Conservation (phyloP, 1,140 invertebrate species). For the Heliconius melpomene region DNA sequence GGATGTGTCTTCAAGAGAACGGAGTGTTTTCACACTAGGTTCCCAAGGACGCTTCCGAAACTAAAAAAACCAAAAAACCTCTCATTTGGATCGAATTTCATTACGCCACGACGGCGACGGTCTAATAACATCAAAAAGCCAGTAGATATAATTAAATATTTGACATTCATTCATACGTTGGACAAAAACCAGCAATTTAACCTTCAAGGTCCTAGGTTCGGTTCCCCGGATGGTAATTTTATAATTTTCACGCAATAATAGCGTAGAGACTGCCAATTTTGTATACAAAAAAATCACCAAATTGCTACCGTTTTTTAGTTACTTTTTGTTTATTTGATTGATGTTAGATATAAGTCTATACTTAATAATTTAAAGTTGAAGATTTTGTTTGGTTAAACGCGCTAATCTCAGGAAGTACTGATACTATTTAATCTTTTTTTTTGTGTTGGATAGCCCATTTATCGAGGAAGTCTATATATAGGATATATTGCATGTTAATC, state of each 20-base stretch:
- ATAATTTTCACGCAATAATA: conserved; percentile 24
- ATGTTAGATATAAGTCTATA: not conserved
- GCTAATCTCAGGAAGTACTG: no score
- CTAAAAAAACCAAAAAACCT: not conserved
- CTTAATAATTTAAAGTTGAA: not conserved
- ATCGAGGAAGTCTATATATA: no score
- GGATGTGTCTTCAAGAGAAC: no score
- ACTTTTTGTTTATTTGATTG: not conserved
- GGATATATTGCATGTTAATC: no score
- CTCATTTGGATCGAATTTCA: no score
- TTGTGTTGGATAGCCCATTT: no score
- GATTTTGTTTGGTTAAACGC: no score
- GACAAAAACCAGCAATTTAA: conserved; percentile 4
- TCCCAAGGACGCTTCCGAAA: not conserved
- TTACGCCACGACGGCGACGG: no score
- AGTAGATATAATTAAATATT: conserved; percentile 17
- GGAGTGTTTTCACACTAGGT: not conserved
- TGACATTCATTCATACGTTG: conserved; percentile 17
- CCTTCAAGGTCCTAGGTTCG: conserved; percentile 23
- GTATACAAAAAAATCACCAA: not conserved
- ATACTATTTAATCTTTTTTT: no score
- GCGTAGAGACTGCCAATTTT: conserved; percentile 1
- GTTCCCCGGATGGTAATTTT: conserved; percentile 28
- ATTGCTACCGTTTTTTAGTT: conserved; percentile 13
- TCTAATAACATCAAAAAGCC: not conserved